Conservation (phyloP, 2,113 vertebrate genomes). For the Pycnonotus jocosus region DNA sequence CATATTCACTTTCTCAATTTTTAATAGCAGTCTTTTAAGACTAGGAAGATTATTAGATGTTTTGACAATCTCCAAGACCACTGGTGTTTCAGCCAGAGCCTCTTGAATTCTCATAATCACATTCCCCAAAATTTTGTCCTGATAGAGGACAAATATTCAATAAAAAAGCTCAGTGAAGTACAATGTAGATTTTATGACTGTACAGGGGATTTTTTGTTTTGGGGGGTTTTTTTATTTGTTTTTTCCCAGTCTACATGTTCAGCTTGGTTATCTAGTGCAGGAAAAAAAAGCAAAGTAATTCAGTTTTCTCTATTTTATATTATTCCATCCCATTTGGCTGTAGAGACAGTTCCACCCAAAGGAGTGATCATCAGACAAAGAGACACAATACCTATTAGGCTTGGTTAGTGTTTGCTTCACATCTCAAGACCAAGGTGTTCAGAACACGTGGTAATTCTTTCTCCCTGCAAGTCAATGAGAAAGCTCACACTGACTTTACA, state of each 20-base stretch:
- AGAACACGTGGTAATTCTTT: not conserved
- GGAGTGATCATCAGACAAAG: not conserved
- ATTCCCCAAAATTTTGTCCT: not conserved
- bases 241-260: not conserved
- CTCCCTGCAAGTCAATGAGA: not conserved
- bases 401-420: not conserved
- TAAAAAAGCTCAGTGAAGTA: not conserved
- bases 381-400: not conserved
- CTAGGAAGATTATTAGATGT: not conserved
- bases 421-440: not conserved
- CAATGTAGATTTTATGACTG: not conserved
- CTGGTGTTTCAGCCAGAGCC: not conserved
- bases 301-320: not conserved
- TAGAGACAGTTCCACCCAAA: not conserved
- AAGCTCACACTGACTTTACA: not conserved
- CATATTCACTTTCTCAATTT: not conserved
- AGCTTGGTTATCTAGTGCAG: not conserved
- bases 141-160: not conserved
- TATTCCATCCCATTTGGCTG: not conserved
- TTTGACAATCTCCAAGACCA: not conserved
- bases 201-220: no score
- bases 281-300: not conserved
- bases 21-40: not conserved
- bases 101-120: not conserved
- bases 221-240: not conserved